Base-by-base conservation (phyloP, 2,113 vertebrate species). In the Gnathonemus echidnorhynchus region DNA sequence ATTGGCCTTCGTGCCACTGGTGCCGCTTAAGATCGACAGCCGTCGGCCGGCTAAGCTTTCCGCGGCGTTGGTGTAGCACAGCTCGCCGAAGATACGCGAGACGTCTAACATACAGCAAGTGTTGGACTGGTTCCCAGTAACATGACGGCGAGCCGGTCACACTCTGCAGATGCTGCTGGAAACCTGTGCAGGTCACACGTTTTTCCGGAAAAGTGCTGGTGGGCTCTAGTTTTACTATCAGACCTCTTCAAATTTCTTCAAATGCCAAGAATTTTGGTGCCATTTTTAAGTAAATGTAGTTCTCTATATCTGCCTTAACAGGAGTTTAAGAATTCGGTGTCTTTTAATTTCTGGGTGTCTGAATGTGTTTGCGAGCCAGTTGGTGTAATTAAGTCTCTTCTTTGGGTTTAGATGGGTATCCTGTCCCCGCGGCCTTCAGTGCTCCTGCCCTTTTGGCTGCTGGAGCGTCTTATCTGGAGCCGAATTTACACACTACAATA, bases 281-380 rank as follows among this genome's bases (percentile, higher is more conserved):
- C 62, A 70, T 19, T 8, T 80, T 17, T 80, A 80, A 42, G 39
- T 39, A 42, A 42, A 19, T 70, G 62, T 31, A 31, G 62, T 84
- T 52, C 45, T 35, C 50, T 87, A 31, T 35, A 53, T 2, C 2
- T 80, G 35, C 42, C 9, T 49, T 53, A 87, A 87, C 35, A 19
- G 86, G n/a, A 19, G 13, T 31, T 35, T 10, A 58, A 31, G 45
- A 49, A 27, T 17, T 27, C n/a, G 1, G 5, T 4, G 21, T 83
- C n/a, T 84, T 46, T 85, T 24, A 1, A 49, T 27, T 35, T 90
- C 66, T 66, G 31, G 27, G 84, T 35, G 49, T 70, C 31, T 70
- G 58, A 35, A 66, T 87, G 56, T 87, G 89, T 77, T 90, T 74
- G 46, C 4, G 21, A 3, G 35, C 83, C 89, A 90, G 58, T 46